Base-by-base conservation (phyloP, 2,797 vertebrate genomes). In the Cephalopachus bancanus region DNA sequence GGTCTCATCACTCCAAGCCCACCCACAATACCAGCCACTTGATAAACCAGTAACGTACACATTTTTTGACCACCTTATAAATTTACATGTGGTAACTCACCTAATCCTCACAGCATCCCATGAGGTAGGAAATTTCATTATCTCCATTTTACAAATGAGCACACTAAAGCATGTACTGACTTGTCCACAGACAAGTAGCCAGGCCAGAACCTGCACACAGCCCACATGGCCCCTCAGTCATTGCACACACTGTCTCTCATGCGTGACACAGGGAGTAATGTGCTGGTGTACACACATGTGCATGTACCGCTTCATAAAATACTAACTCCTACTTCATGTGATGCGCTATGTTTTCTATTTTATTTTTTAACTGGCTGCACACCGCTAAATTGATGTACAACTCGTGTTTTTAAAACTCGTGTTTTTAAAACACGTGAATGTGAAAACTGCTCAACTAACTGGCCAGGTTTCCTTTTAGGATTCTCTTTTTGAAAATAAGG, bases 401-500 rank as follows among this genome's bases (percentile, higher is more conserved):
- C 15, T 10, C 10, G 20, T 24, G 49, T 49, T 53, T 72, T 94
- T 57, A 49, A 85, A 94, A 85, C 10, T 17, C 28, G 28, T 84
- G 80, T 37, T 37, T 37, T 94, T 57, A 49, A 85, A 94, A 85
- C 12, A 22, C n/a, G 28, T 84, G 80, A 79, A 89, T 7, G 44
- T 44, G 85, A 72, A 71, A 3, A 55, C 19, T 12, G 37, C 10
- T 83, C 69, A 57, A 55, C 19, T 69, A 86, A 65, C 24, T 37
- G 62, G 33, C 30, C 53, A 74, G 37, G 28, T 53, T 83, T 74
- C 79, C 79, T 83, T 83, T 62, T 62, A 28, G 64, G 88, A 85
- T 33, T 76, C 79, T 93, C 72, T 57, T 86, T 84, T 69, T 79
- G 64, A 93, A 85, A 78, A 86, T 28, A 86, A 87, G 62, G 8